Base-by-base conservation (phyloP, 1,140 invertebrate genomes). In the Meloidogyne exigua region DNA sequence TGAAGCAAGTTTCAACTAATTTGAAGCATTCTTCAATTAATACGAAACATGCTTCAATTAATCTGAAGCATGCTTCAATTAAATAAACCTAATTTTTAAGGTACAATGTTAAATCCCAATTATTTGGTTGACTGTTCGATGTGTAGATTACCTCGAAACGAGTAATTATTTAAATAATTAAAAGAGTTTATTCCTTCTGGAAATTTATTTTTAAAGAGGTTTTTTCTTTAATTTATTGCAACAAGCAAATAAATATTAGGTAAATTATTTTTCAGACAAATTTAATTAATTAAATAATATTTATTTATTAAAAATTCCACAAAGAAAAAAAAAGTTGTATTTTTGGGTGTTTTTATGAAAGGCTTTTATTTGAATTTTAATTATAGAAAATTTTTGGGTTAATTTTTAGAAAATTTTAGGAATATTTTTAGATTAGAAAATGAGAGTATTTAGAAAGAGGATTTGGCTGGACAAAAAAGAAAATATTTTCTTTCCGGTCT, bases 341-440 rank as follows among this genome's bases (percentile, higher is more conserved):
- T 57, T n/a, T 57, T 57, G 13, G 49, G 49, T 12, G 7, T 15
- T 57, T 57, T n/a, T 57, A 57, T 57, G 49, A 57, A 57, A 57
- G 49, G 49, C 49, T 57, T 57, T 57, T n/a, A 7, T 49, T 18
- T 15, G 44, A n/a, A n/a, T 3, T 44, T 49, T 18, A 57, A 57
- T 3, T 3, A 49, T 15, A 57, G 2, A 57, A n/a, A 57, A 7
- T n/a, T n/a, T n/a, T n/a, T 57, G 49, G 49, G 18, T 57, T n/a
- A 57, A 57, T 57, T 57, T n/a, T 57, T n/a, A 57, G 49, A n/a
- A 9, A 0, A 57, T 15, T n/a, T 57, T 57, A n/a, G 49, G 49
- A 57, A 57, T 57, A n/a, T n/a, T n/a, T n/a, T n/a, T n/a, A n/a
- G 49, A 57, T 57, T 57, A 57, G 49, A 57, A n/a, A n/a, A n/a